Percentiles rank a stretch among this genome's conserved stretches.
Conservation (phyloP, 2,113 vertebrate genomes). For the Coptodon bakossiorum region DNA sequence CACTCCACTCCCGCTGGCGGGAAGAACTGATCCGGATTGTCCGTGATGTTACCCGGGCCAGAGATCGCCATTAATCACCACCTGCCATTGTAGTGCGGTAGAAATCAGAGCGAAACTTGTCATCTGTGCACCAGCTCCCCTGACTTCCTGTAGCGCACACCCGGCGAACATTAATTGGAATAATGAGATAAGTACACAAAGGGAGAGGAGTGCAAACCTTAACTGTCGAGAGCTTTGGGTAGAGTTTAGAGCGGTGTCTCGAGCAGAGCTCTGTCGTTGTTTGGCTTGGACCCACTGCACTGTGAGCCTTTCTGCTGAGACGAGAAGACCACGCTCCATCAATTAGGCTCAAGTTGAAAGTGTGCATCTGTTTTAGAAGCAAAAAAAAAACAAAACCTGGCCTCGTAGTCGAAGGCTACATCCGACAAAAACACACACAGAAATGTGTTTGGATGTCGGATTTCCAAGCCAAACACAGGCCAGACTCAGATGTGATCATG, state of each 20-base stretch:
- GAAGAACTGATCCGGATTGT: slow-evolving; percentile 58
- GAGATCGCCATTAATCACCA: slow-evolving; percentile 57
- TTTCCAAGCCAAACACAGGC: slow-evolving; percentile 60
- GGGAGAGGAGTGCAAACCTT: slow-evolving; percentile 13
- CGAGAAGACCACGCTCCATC: slow-evolving; percentile 31
- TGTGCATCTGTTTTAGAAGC: slow-evolving; percentile 14
- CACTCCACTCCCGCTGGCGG: slow-evolving; percentile 49
- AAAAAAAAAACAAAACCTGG: background rate
- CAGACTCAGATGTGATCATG: slow-evolving; percentile 46
- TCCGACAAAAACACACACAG: slow-evolving; percentile 57
- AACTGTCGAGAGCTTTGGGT: slow-evolving; percentile 1
- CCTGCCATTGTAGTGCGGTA: slow-evolving; percentile 36
- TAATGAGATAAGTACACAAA: slow-evolving; percentile 21
- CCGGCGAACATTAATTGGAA: slow-evolving; percentile 26
- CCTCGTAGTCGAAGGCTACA: background rate
- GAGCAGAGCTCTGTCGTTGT: background rate
- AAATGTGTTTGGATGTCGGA: slow-evolving; percentile 55
- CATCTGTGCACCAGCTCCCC: slow-evolving; percentile 36
- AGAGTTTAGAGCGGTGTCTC: slow-evolving; percentile 12
- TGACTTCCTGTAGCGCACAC: slow-evolving; percentile 1
- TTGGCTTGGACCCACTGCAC: slow-evolving; percentile 35
- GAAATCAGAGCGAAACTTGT: slow-evolving; percentile 40
- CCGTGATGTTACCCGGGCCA: slow-evolving; percentile 54
- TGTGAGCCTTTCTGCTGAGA: slow-evolving; percentile 24
- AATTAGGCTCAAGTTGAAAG: slow-evolving; percentile 49